Base-by-base conservation (phyloP, 2,888 invertebrate genomes). In the Anorthoa munda region DNA sequence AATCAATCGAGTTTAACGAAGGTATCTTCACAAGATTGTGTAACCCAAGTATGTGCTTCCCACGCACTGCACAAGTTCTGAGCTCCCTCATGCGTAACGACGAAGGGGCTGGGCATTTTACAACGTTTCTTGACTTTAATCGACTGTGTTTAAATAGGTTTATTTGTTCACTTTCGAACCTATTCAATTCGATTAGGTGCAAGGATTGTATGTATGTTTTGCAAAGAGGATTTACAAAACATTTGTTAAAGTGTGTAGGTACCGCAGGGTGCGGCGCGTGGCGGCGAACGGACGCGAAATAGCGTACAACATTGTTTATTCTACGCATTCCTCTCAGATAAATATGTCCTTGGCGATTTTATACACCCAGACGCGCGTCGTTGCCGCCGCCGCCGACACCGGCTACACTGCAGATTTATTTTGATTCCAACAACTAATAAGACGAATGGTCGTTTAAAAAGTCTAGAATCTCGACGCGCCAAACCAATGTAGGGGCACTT, bases 1-100 rank as follows among this genome's bases (percentile, higher is more conserved):
- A 88, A 88, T 85, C 86, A 85, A 82, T 91, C 86, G 87, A 86
- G 86, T 85, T 85, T 87, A 91, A 90, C 89, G 90, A 91, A 93
- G 92, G 91, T 92, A 92, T 93, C 93, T 93, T 93, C 91, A 87
- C 89, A 90, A 93, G 93, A 94, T 95, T 95, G 94, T 95, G 95
- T 94, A 95, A 95, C 93, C 89, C 90, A 94, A 96, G 95, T 93
- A 93, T 95, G 94, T 94, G 93, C 93, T 96, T 96, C 96, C 96
- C 96, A 96, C 96, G 95, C 95, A 93, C 91, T 89, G 92, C 91
- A 91, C 91, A 90, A 91, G 92, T 87, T 87, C 88, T 78, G 85
- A 80, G 86, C 86, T 92, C 92, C 93, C 90, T 92, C 92, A 92
- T 93, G 93, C 95, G 95, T 95, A 92, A 95, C 94, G 92, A 86